Percentiles rank a stretch among this genome's conserved stretches.
Conservation (phyloP, 2,113 vertebrate genomes). For the Pelmatolapia mariae region DNA sequence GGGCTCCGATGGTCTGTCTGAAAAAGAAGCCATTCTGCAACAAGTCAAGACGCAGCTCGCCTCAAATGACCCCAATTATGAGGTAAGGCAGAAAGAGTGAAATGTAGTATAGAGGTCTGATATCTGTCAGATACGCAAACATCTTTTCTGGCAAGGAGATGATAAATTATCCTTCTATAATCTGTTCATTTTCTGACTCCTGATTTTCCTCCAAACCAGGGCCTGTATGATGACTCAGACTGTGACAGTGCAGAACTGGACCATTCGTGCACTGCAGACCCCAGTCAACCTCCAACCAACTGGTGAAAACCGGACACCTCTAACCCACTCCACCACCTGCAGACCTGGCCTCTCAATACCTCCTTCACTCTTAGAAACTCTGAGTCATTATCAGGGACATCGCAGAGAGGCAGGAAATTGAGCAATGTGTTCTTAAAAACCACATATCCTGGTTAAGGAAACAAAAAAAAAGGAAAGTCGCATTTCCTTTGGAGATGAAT, state of each 20-base stretch:
- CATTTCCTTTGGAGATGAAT: neutral
- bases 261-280: slow-evolving; percentile 80
- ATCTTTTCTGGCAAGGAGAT: neutral
- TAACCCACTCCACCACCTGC: neutral
- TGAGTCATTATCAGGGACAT: neutral
- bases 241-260: slow-evolving; percentile 89
- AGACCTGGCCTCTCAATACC: neutral
- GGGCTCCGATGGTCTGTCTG: slow-evolving; percentile 76
- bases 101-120: neutral
- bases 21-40: slow-evolving; percentile 74
- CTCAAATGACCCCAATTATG: slow-evolving; percentile 74
- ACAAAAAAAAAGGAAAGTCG: neutral
- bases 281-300: slow-evolving; percentile 71
- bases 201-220: slow-evolving; percentile 52
- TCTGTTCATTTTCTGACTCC: neutral
- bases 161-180: neutral
- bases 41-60: slow-evolving; percentile 77
- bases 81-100: slow-evolving; percentile 53
- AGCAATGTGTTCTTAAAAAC: neutral
- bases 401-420: neutral
- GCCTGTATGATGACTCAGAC: slow-evolving; percentile 85
- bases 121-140: neutral
- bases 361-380: neutral
- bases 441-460: neutral
- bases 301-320: slow-evolving; percentile 65